Evolutionary conservation across 1,140 invertebrate genomes (phyloP), one percentile per base, ranked within the genome.

Genomic region (Nymphalis io): DNA sequence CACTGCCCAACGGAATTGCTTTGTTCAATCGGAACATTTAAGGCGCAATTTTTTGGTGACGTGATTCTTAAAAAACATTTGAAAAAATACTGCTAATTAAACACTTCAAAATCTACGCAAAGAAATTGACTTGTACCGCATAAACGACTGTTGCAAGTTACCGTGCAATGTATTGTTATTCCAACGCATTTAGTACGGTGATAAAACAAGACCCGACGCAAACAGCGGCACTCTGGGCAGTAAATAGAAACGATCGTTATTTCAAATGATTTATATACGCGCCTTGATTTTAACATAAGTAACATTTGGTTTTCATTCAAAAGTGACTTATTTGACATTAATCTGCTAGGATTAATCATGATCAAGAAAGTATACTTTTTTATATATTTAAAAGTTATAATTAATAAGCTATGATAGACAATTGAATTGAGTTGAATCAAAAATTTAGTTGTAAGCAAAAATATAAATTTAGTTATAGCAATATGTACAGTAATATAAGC

Each of bases 201-300:
- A 53, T 53, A 53, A 53, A 53, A 53, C 48, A 53, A 53, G 18
- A 53, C 21, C 48, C 10, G 20, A 21, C 48, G 18, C 20, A 48
- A 48, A 16, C 12, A 53, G 15, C 48, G 48, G 40, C 40, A 44
- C 46, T 13, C 48, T n/a, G 10, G 6, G 6, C 18, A 21, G 18
- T 23, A 53, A 53, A 53, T 53, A 53, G 48, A 21, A 53, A 23
- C 18, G 48, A 53, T 21, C 48, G 48, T 53, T 53, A 20, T 2
- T 48, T 21, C 20, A 53, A 20, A 53, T 18, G 48, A 53, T 53
- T 53, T 53, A 53, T 53, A 53, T 21, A 10, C 48, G 18, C 10
- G 18, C 3, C 20, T 53, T 53, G 48, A 13, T 53, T 53, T 20
- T 21, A 21, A 21, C 6, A 18, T 4, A 21, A n/a, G 12, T 3